Base-by-base conservation (phyloP, 2,888 invertebrate genomes). In the Dicyrtoma fusca region DNA sequence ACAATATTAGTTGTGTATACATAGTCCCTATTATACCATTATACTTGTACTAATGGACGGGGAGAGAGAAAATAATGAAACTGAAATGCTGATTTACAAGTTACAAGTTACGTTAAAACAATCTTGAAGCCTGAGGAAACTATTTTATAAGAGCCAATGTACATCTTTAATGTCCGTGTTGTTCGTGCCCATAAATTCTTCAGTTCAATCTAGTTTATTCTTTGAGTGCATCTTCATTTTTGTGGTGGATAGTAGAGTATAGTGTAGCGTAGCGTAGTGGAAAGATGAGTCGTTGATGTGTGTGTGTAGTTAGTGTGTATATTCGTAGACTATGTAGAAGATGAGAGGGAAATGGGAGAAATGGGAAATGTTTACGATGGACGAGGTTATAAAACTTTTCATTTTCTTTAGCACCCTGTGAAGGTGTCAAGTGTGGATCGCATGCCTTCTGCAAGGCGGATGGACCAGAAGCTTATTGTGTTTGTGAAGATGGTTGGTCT, bases 401-500 rank as follows among this genome's bases (percentile, higher is more conserved):
- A 44, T 65, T 65, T 74, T 44, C 13, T 78, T 62, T 79, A 87
- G 94, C 94, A 79, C 95, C 95, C 0, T 96, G 95, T 82, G 93
- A 94, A 83, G 93, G 93, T 83, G 92, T 95, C 0, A 90, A 91
- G 82, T 96, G 95, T 82, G 92, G 79, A 72, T 88, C 90, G 10
- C 94, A 95, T 83, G 92, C 95, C 1, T 93, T 88, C 82, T 95
- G 95, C 83, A 94, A 94, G 83, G 90, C 92, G 0, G 92, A 94
- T 81, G 93, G 92, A 44, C 88, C 89, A 62, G 94, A 95, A 84
- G 95, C 94, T 0, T 94, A 92, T 81, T 96, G 95, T 81, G 91
- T 95, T 62, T 95, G 95, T 82, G 93, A 95, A 82, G 92, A 93
- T 73, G 95, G 95, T 0, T 95, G 94, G 93, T 94, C 93, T 0